These are phyloP conservation scores for Drosophila buzzatii DNA, from an alignment of 2,888 invertebrate species.

Conservation along the genomic window DNA sequence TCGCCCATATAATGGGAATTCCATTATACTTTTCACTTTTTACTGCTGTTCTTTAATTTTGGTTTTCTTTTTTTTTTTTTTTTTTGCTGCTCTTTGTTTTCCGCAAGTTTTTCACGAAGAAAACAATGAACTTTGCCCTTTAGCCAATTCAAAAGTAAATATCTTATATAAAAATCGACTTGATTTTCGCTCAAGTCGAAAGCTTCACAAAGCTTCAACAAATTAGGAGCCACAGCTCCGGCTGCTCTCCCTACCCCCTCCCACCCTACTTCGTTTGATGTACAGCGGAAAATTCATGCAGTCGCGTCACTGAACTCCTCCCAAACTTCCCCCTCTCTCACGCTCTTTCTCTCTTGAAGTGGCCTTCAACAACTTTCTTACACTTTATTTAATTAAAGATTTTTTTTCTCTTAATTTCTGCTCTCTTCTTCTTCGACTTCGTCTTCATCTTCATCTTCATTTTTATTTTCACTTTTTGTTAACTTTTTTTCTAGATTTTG, in stretches of 20 bases:
- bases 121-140: slow-evolving; percentile 64
- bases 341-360: slow-evolving; percentile 43
- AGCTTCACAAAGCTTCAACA: slow-evolving; percentile 33
- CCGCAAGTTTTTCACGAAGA: slow-evolving; percentile 38
- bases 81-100: not conserved
- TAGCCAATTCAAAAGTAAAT: slow-evolving; percentile 55
- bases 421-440: not conserved
- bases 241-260: not conserved
- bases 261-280: slow-evolving; percentile 53
- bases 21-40: slow-evolving; percentile 38
- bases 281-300: slow-evolving; percentile 43
- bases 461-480: slow-evolving; percentile 11
- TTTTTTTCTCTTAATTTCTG: slow-evolving; percentile 50
- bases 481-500: slow-evolving; percentile 43
- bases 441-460: not conserved
- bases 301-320: slow-evolving; percentile 12
- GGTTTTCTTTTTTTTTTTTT: slow-evolving; percentile 16
- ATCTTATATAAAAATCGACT: slow-evolving; percentile 60
- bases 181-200: slow-evolving; percentile 55
- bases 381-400: slow-evolving; percentile 78
- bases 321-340: slow-evolving; percentile 16
- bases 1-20: slow-evolving; percentile 74
- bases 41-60: slow-evolving; percentile 16
- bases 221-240: slow-evolving; percentile 37
- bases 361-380: slow-evolving; percentile 70